A percentile compares a stretch with the other conserved stretches of the same genome.
phyloP scores from a whole-genome alignment of 2,797 vertebrate genomes.

The Siniperca undulata region DNA sequence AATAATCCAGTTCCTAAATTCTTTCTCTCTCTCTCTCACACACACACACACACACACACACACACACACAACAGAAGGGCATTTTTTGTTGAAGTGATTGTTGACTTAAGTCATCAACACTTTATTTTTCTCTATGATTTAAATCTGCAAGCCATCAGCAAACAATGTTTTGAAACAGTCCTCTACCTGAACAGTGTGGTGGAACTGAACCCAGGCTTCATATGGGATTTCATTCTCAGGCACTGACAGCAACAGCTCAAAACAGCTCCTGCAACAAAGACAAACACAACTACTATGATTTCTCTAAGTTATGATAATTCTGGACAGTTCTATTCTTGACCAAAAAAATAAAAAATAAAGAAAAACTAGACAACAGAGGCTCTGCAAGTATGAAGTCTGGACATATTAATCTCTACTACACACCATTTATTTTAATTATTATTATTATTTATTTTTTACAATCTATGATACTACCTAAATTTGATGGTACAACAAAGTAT shows the following conservation, averaged over 20 bases:
- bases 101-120: not conserved
- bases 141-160: not conserved
- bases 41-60: not conserved
- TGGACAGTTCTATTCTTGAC: constrained; percentile 8
- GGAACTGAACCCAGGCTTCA: constrained; percentile 94
- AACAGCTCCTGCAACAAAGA: constrained; percentile 92
- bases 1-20: constrained; percentile 3
- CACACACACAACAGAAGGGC: not conserved
- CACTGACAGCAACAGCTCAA: constrained; percentile 96
- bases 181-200: constrained; percentile 94
- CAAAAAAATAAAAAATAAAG: not conserved
- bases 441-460: not conserved
- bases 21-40: not conserved
- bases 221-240: constrained; percentile 94
- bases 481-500: not conserved
- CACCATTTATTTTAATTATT: not conserved
- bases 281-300: constrained; percentile 10
- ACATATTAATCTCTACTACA: not conserved
- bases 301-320: not conserved
- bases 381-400: not conserved
- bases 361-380: not conserved
- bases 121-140: not conserved
- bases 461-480: not conserved
- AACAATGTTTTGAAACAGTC: constrained; percentile 10
- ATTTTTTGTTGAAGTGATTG: not conserved